Conservation (phyloP, 2,113 vertebrate species). For the Microtus richardsoni region DNA sequence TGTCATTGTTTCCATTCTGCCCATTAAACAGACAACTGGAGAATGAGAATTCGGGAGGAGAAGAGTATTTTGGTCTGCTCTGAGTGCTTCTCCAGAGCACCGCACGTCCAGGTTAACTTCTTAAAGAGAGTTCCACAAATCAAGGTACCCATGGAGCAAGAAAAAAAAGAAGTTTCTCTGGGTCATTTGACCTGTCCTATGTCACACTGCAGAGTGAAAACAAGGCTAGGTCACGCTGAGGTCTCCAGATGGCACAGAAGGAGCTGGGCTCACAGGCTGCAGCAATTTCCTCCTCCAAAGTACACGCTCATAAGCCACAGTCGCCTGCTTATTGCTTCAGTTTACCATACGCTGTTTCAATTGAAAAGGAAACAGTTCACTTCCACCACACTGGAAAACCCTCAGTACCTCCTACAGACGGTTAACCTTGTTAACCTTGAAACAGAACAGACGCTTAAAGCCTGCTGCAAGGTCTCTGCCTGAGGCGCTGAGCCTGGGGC, state of each 20-base stretch:
- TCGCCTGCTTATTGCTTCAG: neutral
- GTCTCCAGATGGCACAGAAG: neutral
- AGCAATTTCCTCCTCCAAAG: neutral
- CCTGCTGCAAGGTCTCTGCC: neutral
- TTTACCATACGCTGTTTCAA: neutral
- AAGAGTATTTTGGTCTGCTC: neutral
- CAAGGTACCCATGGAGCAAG: neutral
- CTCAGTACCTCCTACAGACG: neutral
- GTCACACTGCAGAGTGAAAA: neutral
- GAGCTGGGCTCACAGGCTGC: neutral
- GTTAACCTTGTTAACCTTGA: conserved; percentile 43
- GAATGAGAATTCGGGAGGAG: neutral
- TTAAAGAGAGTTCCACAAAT: neutral
- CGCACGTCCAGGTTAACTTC: neutral
- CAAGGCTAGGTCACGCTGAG: neutral
- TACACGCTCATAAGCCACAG: too few species aligned
- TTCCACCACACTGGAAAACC: neutral
- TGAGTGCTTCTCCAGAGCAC: neutral
- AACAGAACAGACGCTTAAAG: conserved; percentile 31
- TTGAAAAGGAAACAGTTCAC: neutral
- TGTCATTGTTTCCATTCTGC: neutral
- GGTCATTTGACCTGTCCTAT: neutral
- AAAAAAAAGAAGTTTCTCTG: neutral
- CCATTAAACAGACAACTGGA: neutral
- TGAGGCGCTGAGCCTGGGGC: conserved; percentile 11